Percentiles rank a stretch among this genome's conserved stretches.
Evolutionary conservation across 2,113 vertebrate genomes (phyloP).

Genomic region (Catharus bicknelli): DNA sequence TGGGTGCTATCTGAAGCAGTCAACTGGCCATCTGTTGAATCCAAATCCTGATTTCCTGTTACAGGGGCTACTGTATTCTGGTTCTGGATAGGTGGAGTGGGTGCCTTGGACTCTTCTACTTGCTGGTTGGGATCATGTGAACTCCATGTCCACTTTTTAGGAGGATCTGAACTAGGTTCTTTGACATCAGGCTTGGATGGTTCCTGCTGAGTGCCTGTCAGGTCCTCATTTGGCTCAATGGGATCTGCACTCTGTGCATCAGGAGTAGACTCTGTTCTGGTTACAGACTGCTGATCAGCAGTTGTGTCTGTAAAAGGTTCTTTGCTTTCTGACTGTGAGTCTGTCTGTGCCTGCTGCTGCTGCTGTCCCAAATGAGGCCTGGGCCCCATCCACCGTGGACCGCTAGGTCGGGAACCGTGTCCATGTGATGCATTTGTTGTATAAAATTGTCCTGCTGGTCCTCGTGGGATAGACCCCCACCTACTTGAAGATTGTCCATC

Average conservation of each 20-base stretch:
- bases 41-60: constrained; percentile 69
- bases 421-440: constrained; percentile 65
- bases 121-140: constrained; percentile 72
- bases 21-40: constrained; percentile 57
- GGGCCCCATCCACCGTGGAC: constrained; percentile 73
- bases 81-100: constrained; percentile 52
- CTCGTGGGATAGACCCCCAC: constrained; percentile 76
- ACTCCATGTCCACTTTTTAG: constrained; percentile 76
- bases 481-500: constrained; percentile 74
- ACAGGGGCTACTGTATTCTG: constrained; percentile 50
- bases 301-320: constrained; percentile 70
- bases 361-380: constrained; percentile 73
- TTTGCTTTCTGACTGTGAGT: constrained; percentile 73
- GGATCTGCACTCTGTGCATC: constrained; percentile 61
- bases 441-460: constrained; percentile 81
- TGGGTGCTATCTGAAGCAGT: constrained; percentile 69
- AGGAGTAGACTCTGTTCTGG: constrained; percentile 58
- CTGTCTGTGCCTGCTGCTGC: constrained; percentile 67
- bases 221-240: constrained; percentile 63
- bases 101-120: constrained; percentile 72
- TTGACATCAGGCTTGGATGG: constrained; percentile 70
- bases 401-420: constrained; percentile 69
- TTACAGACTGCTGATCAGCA: constrained; percentile 66
- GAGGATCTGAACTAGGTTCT: constrained; percentile 65
- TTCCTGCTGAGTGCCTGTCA: constrained; percentile 70